phyloP scores from a whole-genome alignment of 2,888 invertebrate species.

The Vanessa cardui region DNA sequence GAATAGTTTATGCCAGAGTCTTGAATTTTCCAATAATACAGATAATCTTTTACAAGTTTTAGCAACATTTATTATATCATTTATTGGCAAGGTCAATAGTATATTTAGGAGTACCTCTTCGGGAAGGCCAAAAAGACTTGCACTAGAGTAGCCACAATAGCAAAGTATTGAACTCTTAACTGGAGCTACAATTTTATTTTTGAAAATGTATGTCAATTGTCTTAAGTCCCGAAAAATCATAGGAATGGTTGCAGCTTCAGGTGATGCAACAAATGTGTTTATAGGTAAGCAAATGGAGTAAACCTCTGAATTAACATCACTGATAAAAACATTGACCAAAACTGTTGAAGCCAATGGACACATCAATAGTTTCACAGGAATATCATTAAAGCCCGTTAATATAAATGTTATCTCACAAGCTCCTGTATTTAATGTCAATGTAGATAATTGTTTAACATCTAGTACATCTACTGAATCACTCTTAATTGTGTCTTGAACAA shows the following conservation, averaged over 20 bases:
- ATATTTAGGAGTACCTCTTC: constrained; percentile 69
- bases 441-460: constrained; percentile 48
- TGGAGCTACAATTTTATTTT: constrained; percentile 79
- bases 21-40: constrained; percentile 54
- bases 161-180: constrained; percentile 80
- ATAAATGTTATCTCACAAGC: constrained; percentile 59
- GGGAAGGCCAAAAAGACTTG: constrained; percentile 72
- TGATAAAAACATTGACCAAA: constrained; percentile 63
- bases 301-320: constrained; percentile 61
- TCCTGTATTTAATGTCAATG: constrained; percentile 57
- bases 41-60: constrained; percentile 63
- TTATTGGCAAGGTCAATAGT: constrained; percentile 54
- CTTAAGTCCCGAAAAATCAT: constrained; percentile 71
- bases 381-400: constrained; percentile 56
- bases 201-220: constrained; percentile 75
- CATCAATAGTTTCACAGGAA: constrained; percentile 62
- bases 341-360: constrained; percentile 63
- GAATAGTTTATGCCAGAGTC: constrained; percentile 66
- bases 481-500: constrained; percentile 48
- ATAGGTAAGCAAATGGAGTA: constrained; percentile 70
- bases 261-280: constrained; percentile 66
- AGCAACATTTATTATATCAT: constrained; percentile 58
- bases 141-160: constrained; percentile 71
- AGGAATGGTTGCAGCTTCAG: constrained; percentile 61
- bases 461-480: constrained; percentile 46